Evolutionary conservation across 2,797 vertebrate species (phyloP).

Genomic region (Podarcis lilfordi): DNA sequence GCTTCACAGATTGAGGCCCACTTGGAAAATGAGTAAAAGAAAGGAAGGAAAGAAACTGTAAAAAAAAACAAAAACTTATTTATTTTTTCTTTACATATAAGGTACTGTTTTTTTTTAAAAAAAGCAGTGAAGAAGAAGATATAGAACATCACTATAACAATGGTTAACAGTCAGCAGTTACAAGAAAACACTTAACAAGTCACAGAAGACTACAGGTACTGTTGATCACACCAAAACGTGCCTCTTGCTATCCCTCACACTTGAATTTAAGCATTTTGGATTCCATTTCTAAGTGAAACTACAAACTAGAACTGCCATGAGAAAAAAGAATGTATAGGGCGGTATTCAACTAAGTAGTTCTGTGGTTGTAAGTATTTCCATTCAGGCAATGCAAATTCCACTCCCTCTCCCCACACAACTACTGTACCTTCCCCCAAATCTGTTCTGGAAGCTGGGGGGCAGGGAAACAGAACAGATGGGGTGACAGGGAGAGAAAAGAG

Average conservation of each 20-base stretch:
- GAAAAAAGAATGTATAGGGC: background rate
- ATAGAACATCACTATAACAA: too few relatives aligned
- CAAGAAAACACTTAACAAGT: background rate
- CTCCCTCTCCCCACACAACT: too few relatives aligned
- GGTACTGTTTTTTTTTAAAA: too few relatives aligned
- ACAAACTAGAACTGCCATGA: background rate
- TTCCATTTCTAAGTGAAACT: background rate
- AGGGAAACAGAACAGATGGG: too few relatives aligned
- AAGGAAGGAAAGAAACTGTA: background rate
- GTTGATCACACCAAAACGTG: background rate
- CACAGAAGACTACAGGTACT: background rate
- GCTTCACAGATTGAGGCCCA: background rate
- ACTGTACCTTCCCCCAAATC: too few relatives aligned
- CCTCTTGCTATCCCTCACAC: background rate
- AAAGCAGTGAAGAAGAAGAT: too few relatives aligned
- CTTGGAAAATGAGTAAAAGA: background rate
- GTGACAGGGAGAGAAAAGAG: too few relatives aligned
- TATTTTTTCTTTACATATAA: too few relatives aligned
- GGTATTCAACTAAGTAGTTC: background rate
- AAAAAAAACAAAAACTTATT: too few relatives aligned
- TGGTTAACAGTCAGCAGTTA: too few relatives aligned
- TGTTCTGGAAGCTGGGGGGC: too few relatives aligned
- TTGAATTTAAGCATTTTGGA: background rate
- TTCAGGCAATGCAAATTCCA: background rate
- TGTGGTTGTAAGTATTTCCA: background rate